Percentiles rank a stretch among this genome's conserved stretches.
Conservation (phyloP, 2,113 vertebrate genomes). For the Gobio gobio region DNA sequence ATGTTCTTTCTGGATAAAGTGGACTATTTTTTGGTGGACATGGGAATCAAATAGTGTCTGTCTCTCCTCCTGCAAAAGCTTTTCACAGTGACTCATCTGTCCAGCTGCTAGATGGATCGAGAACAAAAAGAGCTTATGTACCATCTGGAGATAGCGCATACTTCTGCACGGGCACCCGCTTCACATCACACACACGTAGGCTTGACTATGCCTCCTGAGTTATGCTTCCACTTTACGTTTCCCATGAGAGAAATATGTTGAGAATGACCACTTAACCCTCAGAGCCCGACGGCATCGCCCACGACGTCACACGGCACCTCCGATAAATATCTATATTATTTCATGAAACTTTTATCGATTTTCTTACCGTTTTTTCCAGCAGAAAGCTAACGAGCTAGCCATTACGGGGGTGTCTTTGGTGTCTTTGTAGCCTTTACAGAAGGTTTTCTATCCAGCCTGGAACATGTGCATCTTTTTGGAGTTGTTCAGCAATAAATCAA, state of each 20-base stretch:
- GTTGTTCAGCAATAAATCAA: too few species aligned
- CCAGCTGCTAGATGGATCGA: conserved; percentile 61
- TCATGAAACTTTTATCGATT: too few species aligned
- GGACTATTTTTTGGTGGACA: background rate
- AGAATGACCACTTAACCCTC: background rate
- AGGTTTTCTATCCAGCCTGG: too few species aligned
- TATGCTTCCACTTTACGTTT: conserved; percentile 15
- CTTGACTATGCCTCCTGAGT: conserved; percentile 10
- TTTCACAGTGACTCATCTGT: conserved; percentile 63
- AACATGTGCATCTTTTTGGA: too few species aligned
- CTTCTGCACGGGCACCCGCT: conserved; percentile 35
- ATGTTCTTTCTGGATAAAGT: conserved; percentile 6
- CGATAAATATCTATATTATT: too few species aligned
- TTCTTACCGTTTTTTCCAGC: too few species aligned
- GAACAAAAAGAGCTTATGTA: conserved; percentile 62
- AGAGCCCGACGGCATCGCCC: too few species aligned
- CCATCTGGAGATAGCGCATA: conserved; percentile 60
- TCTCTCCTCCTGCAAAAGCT: conserved; percentile 39
- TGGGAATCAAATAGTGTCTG: conserved; percentile 41
- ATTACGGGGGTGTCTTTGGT: too few species aligned
- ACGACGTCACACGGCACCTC: too few species aligned
- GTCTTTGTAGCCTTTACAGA: too few species aligned
- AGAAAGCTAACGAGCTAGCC: too few species aligned
- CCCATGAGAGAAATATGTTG: conserved; percentile 29
- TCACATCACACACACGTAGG: background rate